Evolutionary conservation across 2,113 vertebrate genomes (phyloP).

Genomic region (Onychostruthus taczanowskii): DNA sequence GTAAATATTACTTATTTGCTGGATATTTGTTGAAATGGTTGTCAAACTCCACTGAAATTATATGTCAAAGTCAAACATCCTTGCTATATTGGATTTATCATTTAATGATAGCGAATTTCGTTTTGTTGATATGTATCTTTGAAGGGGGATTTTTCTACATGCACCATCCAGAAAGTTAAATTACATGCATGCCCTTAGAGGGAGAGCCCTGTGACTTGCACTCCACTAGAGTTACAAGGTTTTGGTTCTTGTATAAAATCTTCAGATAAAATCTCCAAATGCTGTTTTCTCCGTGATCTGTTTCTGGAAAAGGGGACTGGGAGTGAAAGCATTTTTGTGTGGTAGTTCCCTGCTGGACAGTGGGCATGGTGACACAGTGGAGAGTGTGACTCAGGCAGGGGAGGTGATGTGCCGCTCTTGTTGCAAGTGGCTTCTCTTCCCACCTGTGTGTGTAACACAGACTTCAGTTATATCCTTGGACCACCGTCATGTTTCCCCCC

Average conservation of each 20-base stretch:
- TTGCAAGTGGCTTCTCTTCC: background rate
- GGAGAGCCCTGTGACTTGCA: rapidly evolving
- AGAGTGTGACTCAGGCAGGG: background rate
- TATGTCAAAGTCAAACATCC: background rate
- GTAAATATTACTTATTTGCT: background rate
- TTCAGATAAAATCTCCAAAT: background rate
- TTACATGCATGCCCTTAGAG: rapidly evolving
- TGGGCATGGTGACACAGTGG: rapidly evolving
- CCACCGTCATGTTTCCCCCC: background rate
- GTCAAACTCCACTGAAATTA: background rate
- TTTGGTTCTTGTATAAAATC: background rate
- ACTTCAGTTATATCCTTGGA: background rate
- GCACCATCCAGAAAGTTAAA: background rate
- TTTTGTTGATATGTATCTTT: background rate
- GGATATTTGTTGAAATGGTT: background rate
- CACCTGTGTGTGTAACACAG: background rate
- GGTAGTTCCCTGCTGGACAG: background rate
- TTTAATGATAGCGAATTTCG: rapidly evolving
- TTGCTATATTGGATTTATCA: rapidly evolving
- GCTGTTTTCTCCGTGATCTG: rapidly evolving
- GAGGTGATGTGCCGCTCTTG: background rate
- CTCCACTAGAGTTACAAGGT: background rate
- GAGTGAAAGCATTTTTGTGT: background rate
- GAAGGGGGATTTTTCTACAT: background rate
- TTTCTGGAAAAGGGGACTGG: background rate